Conservation (phyloP, 2,797 vertebrate genomes). For the Luscinia megarhynchos region DNA sequence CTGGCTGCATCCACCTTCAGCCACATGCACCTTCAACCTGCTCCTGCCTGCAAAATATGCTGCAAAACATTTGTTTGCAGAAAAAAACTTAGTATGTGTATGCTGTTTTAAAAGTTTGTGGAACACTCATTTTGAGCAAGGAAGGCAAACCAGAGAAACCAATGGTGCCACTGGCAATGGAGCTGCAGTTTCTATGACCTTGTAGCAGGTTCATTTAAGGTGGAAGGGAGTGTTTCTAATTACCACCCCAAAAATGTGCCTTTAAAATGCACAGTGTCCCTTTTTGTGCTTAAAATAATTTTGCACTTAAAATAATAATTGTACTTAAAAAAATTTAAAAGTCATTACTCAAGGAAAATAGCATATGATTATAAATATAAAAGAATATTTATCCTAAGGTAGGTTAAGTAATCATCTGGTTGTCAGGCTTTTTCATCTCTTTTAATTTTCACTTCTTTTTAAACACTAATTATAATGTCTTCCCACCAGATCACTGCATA, state of each 20-base stretch:
- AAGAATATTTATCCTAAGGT: not conserved
- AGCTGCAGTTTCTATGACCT: not conserved
- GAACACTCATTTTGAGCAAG: not conserved
- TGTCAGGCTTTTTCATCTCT: not conserved
- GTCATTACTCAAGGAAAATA: not conserved
- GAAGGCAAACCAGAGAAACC: not conserved
- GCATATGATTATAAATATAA: not conserved
- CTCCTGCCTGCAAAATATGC: not conserved
- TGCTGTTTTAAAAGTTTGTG: rapidly evolving
- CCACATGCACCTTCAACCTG: not conserved
- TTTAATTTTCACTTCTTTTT: not conserved
- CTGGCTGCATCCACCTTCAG: not conserved
- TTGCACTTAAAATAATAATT: not conserved
- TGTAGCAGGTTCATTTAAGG: not conserved
- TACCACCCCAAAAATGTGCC: not conserved
- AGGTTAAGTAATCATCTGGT: not conserved
- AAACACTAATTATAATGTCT: not conserved
- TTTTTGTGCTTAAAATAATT: not conserved
- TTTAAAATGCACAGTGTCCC: not conserved
- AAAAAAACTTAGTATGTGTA: not conserved
- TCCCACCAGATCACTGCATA: not conserved
- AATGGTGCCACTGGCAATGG: not conserved
- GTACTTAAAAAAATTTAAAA: not conserved
- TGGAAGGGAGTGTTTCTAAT: not conserved
- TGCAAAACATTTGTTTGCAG: not conserved